Conservation (phyloP, 1,140 invertebrate genomes). For the Drosophila sp. region DNA sequence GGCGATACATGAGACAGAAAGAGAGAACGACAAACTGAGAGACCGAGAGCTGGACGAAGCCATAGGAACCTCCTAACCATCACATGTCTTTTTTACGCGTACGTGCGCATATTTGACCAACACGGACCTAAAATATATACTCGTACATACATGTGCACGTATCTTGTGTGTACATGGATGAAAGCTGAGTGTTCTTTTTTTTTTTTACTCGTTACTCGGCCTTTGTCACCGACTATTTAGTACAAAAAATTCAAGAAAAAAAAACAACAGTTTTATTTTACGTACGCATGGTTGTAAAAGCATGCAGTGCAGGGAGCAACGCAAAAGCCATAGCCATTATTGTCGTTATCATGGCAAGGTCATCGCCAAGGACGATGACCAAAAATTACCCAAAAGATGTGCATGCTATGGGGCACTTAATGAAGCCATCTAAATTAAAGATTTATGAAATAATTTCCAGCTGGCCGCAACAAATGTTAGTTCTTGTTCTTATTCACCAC, state of each 20-base stretch:
- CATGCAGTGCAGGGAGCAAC: constrained; percentile 37
- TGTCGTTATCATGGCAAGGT: constrained; percentile 55
- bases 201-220: constrained; percentile 29
- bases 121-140: constrained; percentile 17
- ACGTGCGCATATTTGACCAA: constrained; percentile 65
- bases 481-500: not conserved
- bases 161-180: not conserved
- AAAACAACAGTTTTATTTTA: constrained; percentile 45
- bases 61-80: constrained; percentile 33
- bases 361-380: constrained; percentile 56
- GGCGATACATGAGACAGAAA: constrained; percentile 37
- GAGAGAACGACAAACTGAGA: not conserved
- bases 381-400: not conserved
- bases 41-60: constrained; percentile 42
- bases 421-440: constrained; percentile 78
- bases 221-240: constrained; percentile 73
- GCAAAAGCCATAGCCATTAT: constrained; percentile 29
- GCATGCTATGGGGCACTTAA: constrained; percentile 39
- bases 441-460: constrained; percentile 68
- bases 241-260: constrained; percentile 69
- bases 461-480: constrained; percentile 14
- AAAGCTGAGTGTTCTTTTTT: constrained; percentile 18
- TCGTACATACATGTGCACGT: not conserved
- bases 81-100: constrained; percentile 62
- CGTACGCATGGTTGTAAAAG: constrained; percentile 39